Percentiles rank a stretch among this genome's conserved stretches.
Conservation (phyloP, 2,888 invertebrate species). For the Sialis lutaria region DNA sequence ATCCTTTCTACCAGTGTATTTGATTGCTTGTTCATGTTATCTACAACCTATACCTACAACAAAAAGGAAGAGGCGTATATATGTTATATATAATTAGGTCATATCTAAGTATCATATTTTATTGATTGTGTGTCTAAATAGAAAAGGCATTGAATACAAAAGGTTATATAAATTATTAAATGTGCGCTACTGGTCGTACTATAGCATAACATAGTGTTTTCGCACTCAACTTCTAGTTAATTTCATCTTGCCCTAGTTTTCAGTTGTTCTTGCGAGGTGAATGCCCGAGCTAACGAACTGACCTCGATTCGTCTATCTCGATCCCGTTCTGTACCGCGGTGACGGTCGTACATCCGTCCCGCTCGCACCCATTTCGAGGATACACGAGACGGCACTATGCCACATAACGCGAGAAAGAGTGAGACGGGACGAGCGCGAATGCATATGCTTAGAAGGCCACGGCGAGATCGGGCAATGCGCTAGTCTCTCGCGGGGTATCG, state of each 20-base stretch:
- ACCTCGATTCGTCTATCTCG: constrained; percentile 20
- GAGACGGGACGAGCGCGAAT: constrained; percentile 13
- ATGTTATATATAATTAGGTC: too few relatives aligned
- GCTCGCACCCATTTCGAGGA: background rate
- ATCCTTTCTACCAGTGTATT: too few relatives aligned
- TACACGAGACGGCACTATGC: background rate
- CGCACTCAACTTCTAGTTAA: constrained; percentile 30
- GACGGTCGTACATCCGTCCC: constrained; percentile 17
- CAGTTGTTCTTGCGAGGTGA: constrained; percentile 31
- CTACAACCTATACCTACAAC: too few relatives aligned
- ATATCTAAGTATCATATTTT: too few relatives aligned
- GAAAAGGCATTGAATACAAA: too few relatives aligned
- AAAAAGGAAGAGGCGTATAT: too few relatives aligned
- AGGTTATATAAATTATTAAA: too few relatives aligned
- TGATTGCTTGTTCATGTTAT: too few relatives aligned
- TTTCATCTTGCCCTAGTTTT: constrained; percentile 48
- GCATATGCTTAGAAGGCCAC: constrained; percentile 33
- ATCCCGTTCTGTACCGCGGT: constrained; percentile 17
- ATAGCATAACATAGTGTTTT: constrained; percentile 6
- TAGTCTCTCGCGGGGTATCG: constrained; percentile 30
- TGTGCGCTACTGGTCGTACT: background rate
- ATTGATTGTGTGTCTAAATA: too few relatives aligned
- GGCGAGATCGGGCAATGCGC: constrained; percentile 32
- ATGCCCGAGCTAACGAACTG: constrained; percentile 37
- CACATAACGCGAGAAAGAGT: constrained; percentile 12